These are phyloP conservation scores for Drosophila rellima DNA, from an alignment of 2,888 invertebrate species.

Conservation along the genomic window DNA sequence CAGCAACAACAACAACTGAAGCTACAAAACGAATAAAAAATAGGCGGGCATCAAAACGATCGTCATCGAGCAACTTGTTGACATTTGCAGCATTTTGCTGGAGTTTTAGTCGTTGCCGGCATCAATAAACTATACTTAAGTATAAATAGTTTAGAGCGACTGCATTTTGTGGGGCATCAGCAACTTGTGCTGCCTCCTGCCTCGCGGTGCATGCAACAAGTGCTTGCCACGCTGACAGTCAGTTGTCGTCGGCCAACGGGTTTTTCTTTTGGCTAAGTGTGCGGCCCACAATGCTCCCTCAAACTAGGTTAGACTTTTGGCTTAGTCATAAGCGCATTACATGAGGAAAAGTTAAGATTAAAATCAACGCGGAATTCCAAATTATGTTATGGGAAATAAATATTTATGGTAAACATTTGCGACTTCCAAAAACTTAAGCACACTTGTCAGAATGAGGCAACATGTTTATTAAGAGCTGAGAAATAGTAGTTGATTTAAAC, in stretches of 20 bases:
- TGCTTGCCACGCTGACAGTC: constrained; percentile 68
- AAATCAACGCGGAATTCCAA: constrained; percentile 50
- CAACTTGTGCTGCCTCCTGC: constrained; percentile 26
- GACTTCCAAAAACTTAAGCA: background rate
- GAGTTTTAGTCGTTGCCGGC: constrained; percentile 46
- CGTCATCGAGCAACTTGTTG: constrained; percentile 73
- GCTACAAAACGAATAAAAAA: constrained; percentile 64
- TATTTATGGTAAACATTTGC: constrained; percentile 39
- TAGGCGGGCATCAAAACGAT: constrained; percentile 69
- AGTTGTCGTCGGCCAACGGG: constrained; percentile 57
- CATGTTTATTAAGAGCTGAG: background rate
- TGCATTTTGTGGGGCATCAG: constrained; percentile 69
- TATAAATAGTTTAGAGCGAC: constrained; percentile 71
- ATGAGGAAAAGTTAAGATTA: constrained; percentile 28
- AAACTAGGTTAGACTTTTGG: constrained; percentile 59
- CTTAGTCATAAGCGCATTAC: constrained; percentile 61
- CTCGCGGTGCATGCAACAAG: constrained; percentile 67
- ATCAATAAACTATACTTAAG: constrained; percentile 73
- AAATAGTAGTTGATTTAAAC: background rate
- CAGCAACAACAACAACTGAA: constrained; percentile 12
- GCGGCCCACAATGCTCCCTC: constrained; percentile 49
- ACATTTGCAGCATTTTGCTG: constrained; percentile 70
- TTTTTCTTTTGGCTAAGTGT: constrained; percentile 48
- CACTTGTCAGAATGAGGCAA: background rate
- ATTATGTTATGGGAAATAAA: constrained; percentile 45